Base-by-base conservation (phyloP, 2,797 vertebrate genomes). In the Acanthurus tractus region DNA sequence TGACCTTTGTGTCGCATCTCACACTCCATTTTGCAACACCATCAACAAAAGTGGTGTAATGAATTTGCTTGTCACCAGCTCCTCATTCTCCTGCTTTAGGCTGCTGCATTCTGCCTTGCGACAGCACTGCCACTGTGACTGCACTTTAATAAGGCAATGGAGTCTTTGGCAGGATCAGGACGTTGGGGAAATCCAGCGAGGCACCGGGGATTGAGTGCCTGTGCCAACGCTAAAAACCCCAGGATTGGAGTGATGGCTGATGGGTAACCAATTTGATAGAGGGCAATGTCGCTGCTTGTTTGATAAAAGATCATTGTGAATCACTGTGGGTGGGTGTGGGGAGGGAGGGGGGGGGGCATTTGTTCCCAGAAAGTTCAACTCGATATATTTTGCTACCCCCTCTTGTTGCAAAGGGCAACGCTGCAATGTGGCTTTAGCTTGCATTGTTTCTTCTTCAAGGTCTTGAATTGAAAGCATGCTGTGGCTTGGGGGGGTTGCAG, bases 121-220 rank as follows among this genome's bases (percentile, higher is more conserved):
- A 70, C 83, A 63, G 56, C 36, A 6, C 74, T 63, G 67, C 71
- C 69, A 71, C 63, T 74, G 65, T 74, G 73, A 62, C 74, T 82
- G 71, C 76, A 76, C 85, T 92, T 93, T 92, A 94, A 93, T 94
- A 95, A 93, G 79, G 86, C 88, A 55, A 94, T 94, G 90, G 90
- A 90, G 78, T 91, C 74, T 89, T 86, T 94, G 94, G 94, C 93
- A 95, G 87, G 84, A 87, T 81, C 65, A 62, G 79, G 85, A 57
- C 79, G 78, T 92, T 90, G 79, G 69, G 84, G 69, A 78, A 89
- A 88, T 85, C 87, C 86, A 83, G 70, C 48, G 87, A 90, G 90
- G 81, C 65, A 78, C 48, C 29, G 4, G 74, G 86, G 88, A 91
- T 83, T 85, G 85, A 92, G 77, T 80, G 79, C 58, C 53, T 63